These are phyloP conservation scores for Callimorpha dominula DNA, from an alignment of 2,888 invertebrate species.

Conservation along the genomic window DNA sequence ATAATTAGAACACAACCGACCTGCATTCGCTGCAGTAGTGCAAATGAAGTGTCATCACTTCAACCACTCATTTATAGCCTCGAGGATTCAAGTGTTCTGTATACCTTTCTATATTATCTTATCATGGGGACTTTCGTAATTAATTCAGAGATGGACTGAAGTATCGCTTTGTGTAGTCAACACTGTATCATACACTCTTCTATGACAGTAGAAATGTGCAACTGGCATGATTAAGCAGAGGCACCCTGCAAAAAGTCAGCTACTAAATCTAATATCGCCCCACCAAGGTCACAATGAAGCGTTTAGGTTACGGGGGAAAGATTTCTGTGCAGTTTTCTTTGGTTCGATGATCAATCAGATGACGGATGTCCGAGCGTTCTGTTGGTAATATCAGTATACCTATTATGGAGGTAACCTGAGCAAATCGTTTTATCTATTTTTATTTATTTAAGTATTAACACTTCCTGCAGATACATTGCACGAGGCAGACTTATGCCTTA, in stretches of 20 bases:
- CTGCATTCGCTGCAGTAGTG: conserved; percentile 17
- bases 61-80: conserved; percentile 32
- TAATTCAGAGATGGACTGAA: conserved; percentile 11
- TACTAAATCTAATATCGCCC: background rate
- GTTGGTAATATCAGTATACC: too few relatives aligned
- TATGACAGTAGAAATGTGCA: background rate
- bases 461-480: too few relatives aligned
- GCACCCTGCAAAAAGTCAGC: background rate
- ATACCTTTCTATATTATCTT: conserved; percentile 23
- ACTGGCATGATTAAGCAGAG: background rate
- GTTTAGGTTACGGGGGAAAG: too few relatives aligned
- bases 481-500: too few relatives aligned
- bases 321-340: too few relatives aligned
- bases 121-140: conserved; percentile 26
- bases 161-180: background rate
- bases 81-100: conserved; percentile 29
- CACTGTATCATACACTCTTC: background rate
- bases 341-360: too few relatives aligned
- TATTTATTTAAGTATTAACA: too few relatives aligned
- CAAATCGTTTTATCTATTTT: too few relatives aligned
- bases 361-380: too few relatives aligned
- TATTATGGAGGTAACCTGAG: too few relatives aligned
- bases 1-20: conserved; percentile 13
- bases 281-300: too few relatives aligned
- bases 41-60: conserved; percentile 19